Evolutionary conservation across 30 jellyfish, hydroid and myxozoan genomes (phyloP), one percentile per base, ranked within the genome.

Genomic region (Aurelia sp.): DNA sequence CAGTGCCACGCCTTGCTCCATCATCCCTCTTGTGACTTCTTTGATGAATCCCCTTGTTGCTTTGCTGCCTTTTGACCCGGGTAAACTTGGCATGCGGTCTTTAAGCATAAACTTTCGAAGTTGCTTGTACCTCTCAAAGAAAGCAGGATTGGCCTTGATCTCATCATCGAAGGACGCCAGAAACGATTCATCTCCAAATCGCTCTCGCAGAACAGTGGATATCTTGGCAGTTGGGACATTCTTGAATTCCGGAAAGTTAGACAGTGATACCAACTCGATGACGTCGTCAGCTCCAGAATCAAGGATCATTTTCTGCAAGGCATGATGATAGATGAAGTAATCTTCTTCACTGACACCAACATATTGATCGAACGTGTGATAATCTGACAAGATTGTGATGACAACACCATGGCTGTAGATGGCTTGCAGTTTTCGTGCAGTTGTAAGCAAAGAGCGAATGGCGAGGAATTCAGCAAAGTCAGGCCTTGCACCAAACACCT

Each of bases 1-100:
- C 35, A 84, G 86, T 13, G 93, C 93, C n/a, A 84, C 87, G 12
- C 93, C 93, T 63, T 84, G 93, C 4, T 74, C 80, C 81, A 84
- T 84, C 93, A 84, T 84, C 12, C 93, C 93, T 21, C 76, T 71
- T 18, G 93, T 74, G 18, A 84, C 86, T 11, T 20, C 61, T 63
- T 70, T 73, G 58, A 84, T 50, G 67, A 55, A 73, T 4, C 65
- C 33, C 52, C 64, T 71, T 13, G 87, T 20, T 47, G 69, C 22
- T 17, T 72, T 84, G 71, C 78, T 31, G 47, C 76, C 74, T 63
- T 37, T 72, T 8, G 76, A 31, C 11, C 87, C 87, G 7, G 87
- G 86, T 5, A 84, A 33, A 20, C 18, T 11, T 2, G n/a, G 59
- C 66, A 41, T 13, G 77, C 27, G 81, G 58, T 84, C 93, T 8